Evolutionary conservation across 2,888 invertebrate species (phyloP), one percentile per base, ranked within the genome.

Genomic region (Dysmachus trigonus): DNA sequence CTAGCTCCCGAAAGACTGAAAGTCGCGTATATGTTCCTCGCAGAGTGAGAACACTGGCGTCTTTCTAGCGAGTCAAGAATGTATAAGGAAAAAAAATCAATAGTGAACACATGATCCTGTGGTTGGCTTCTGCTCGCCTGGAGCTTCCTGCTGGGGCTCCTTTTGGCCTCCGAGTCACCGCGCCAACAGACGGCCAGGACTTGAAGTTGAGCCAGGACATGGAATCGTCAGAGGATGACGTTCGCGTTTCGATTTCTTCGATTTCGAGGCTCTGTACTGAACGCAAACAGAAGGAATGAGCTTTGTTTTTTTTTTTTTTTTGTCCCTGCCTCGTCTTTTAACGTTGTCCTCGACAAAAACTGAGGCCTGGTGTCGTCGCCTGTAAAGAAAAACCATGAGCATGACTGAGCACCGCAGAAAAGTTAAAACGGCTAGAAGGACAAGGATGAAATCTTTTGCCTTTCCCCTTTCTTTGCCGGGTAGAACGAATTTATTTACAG

Each of bases 81-180:
- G n/a, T 30, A 79, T 51, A 79, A 53, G 53, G 15, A 41, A 41
- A 41, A 79, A 79, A 79, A 79, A 79, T 79, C 79, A 51, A 79
- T 79, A 51, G 10, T 18, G 22, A 79, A 79, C 79, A 79, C 79
- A 79, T 79, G 79, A 33, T 53, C 31, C 79, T 41, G 15, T 51
- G 51, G 8, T 18, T 79, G 51, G 13, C 79, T 79, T 79, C 79
- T 79, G 18, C 33, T 79, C 51, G 79, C 41, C 51, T 30, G 53
- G 22, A 51, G 15, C 13, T 47, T 51, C 35, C 79, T 79, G 8
- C 30, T 18, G 22, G n/a, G 4, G n/a, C 76, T 41, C 13, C 41
- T 27, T 51, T 79, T 31, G 22, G 62, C 27, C 27, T n/a, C n/a
- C n/a, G n/a, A n/a, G n/a, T n/a, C n/a, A n/a, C n/a, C 3, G 27